Conservation (phyloP, 2,113 vertebrate species). For the Corvus hawaiiensis region DNA sequence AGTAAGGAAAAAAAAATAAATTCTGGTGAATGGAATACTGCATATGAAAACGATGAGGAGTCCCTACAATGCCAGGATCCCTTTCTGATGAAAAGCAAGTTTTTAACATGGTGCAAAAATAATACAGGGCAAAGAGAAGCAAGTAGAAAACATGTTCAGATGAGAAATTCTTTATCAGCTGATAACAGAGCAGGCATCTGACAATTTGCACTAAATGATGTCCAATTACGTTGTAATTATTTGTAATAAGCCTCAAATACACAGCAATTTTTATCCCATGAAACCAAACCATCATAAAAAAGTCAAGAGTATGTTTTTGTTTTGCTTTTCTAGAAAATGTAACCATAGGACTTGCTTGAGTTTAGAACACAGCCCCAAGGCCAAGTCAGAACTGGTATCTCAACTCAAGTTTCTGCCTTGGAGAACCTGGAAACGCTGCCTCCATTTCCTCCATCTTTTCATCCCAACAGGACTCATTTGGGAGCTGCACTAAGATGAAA, state of each 20-base stretch:
- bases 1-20: neutral
- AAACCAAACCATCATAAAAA: neutral
- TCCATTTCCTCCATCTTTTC: neutral
- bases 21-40: neutral
- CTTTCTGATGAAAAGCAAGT: neutral
- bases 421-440: neutral
- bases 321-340: neutral
- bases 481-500: neutral
- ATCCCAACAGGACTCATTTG: neutral
- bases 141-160: neutral
- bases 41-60: neutral
- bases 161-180: neutral
- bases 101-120: neutral
- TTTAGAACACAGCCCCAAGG: neutral
- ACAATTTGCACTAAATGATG: neutral
- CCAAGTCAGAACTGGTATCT: neutral
- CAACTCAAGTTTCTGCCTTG: accelerated
- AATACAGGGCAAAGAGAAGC: neutral
- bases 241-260: neutral
- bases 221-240: neutral
- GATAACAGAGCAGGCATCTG: neutral
- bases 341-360: neutral
- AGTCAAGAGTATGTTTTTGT: neutral
- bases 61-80: neutral
- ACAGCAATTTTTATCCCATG: neutral